phyloP scores from a whole-genome alignment of 2,888 invertebrate genomes.

The Scotopteryx bipunctaria region DNA sequence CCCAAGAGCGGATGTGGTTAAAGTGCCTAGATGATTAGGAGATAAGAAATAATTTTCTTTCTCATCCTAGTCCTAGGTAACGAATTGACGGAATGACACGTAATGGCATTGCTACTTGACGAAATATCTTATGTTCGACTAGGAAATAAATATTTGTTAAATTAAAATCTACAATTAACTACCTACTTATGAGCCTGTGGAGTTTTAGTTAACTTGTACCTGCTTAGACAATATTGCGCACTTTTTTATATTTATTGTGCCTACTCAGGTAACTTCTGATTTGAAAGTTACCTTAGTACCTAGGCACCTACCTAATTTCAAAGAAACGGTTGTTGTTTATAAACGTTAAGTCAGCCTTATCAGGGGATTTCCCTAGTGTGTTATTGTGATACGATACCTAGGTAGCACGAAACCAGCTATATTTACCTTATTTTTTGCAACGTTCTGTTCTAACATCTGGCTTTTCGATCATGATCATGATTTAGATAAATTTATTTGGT shows the following conservation, averaged over 20 bases:
- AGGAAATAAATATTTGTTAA: too few species aligned
- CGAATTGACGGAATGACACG: not conserved
- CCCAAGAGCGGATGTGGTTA: not conserved
- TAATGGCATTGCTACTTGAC: too few species aligned
- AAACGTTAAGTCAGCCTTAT: slow-evolving; percentile 23
- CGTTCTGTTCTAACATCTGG: not conserved
- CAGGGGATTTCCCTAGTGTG: slow-evolving; percentile 27
- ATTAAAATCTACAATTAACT: too few species aligned
- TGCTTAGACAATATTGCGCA: too few species aligned
- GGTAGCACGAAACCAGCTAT: slow-evolving; percentile 10
- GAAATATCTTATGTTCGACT: too few species aligned
- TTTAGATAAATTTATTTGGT: not conserved
- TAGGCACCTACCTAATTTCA: not conserved
- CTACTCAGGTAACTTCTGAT: too few species aligned
- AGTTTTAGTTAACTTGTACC: too few species aligned
- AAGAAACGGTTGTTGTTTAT: too few species aligned
- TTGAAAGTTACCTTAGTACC: too few species aligned
- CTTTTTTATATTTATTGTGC: too few species aligned
- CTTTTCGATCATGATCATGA: not conserved
- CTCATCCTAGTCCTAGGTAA: not conserved
- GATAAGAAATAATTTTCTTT: not conserved
- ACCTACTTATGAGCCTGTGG: too few species aligned
- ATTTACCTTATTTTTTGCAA: slow-evolving; percentile 6
- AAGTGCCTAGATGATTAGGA: not conserved
- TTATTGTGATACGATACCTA: not conserved